A percentile compares a stretch with the other conserved stretches of the same genome.
phyloP scores from a whole-genome alignment of 2,113 vertebrate genomes.

The Pomatorhinus ruficollis region DNA sequence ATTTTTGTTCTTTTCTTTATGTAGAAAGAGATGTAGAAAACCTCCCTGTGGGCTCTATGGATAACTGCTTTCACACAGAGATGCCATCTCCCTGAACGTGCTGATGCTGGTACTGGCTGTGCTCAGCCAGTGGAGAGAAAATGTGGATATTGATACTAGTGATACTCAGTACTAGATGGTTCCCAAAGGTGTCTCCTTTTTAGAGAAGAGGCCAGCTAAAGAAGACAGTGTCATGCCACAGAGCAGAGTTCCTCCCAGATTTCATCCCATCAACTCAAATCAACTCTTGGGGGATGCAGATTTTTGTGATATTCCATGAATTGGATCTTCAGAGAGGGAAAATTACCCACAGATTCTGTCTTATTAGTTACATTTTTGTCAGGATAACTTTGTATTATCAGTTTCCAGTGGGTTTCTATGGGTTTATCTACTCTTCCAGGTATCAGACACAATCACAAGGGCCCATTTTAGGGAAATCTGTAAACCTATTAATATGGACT shows the following conservation, averaged over 20 bases:
- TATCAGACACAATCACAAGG: neutral
- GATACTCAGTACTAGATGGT: neutral
- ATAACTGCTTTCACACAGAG: neutral
- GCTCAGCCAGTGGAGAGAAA: neutral
- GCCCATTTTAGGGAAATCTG: neutral
- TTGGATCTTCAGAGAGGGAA: neutral
- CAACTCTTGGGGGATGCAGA: neutral
- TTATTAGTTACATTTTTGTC: neutral
- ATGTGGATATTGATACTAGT: neutral
- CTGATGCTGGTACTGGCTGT: neutral
- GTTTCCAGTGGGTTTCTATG: neutral
- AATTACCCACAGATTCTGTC: neutral
- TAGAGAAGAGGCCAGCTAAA: neutral
- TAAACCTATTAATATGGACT: neutral
- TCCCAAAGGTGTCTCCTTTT: neutral
- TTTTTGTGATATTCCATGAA: neutral
- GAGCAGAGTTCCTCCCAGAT: neutral
- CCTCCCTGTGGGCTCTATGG: neutral
- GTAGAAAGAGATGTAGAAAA: neutral
- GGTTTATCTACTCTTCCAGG: neutral
- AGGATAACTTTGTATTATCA: neutral
- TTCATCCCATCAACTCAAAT: neutral
- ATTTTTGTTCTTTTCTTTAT: neutral
- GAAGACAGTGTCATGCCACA: neutral
- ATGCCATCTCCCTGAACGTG: neutral